These are phyloP conservation scores for Colletes latitarsis DNA, from an alignment of 1,140 invertebrate genomes.

Conservation along the genomic window DNA sequence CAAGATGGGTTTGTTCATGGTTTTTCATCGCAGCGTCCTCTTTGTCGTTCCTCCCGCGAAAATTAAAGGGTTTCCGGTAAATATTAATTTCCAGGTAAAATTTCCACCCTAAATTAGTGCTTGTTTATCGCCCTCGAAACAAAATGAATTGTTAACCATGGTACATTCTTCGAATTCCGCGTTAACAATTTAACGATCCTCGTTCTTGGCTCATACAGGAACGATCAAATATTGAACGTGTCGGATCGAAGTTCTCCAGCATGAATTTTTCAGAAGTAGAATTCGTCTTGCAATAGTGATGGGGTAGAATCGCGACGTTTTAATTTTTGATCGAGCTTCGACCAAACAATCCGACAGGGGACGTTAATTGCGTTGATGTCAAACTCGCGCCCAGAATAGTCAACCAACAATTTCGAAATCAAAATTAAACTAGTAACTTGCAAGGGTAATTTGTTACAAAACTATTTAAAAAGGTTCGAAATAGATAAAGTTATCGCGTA, in stretches of 20 bases:
- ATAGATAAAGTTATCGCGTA: too few species aligned
- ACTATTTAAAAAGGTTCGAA: too few species aligned
- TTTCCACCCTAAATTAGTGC: too few species aligned
- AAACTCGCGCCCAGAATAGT: neutral
- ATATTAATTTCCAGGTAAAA: too few species aligned
- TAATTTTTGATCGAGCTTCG: conserved; percentile 33
- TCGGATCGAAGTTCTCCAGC: too few species aligned
- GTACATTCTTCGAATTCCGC: neutral
- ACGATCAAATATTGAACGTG: too few species aligned
- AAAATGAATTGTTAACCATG: neutral
- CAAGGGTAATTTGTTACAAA: too few species aligned
- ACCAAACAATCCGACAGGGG: conserved; percentile 40
- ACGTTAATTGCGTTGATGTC: conserved; percentile 45
- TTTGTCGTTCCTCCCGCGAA: neutral
- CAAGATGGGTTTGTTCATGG: conserved; percentile 66
- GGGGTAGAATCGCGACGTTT: neutral
- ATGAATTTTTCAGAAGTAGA: neutral
- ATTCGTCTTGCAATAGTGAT: too few species aligned
- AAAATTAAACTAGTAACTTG: too few species aligned
- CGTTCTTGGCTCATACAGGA: too few species aligned
- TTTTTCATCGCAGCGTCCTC: conserved; percentile 40
- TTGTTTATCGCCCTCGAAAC: neutral
- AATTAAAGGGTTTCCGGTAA: neutral
- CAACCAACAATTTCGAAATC: neutral
- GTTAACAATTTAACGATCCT: too few species aligned